Percentiles rank a stretch among this genome's conserved stretches.
These are phyloP conservation scores for Takifugu flavidus DNA, from an alignment of 2,113 vertebrate species.

Conservation along the genomic window DNA sequence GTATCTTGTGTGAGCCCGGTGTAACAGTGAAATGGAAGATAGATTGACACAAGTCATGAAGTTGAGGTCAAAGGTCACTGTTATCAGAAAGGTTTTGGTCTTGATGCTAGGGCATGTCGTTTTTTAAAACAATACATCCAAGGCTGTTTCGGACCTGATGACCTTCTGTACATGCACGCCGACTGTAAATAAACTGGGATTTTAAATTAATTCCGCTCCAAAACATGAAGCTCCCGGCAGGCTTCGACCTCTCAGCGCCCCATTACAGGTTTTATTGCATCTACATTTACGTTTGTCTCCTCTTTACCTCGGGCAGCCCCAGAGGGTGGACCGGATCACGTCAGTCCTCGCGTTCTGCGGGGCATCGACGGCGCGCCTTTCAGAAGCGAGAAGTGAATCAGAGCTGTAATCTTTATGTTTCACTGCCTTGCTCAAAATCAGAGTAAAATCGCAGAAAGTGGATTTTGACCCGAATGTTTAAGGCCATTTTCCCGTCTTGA, in stretches of 20 bases:
- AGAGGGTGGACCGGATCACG: conserved; percentile 30
- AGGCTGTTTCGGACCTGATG: no score
- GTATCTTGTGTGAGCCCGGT: no score
- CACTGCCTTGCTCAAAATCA: conserved; percentile 38
- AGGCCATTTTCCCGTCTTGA: not conserved
- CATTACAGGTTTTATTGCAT: conserved; percentile 63
- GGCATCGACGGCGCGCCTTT: conserved; percentile 38
- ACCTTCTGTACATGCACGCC: no score
- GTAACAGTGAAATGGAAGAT: no score
- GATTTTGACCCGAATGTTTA: conserved; percentile 2
- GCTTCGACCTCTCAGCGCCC: conserved; percentile 32
- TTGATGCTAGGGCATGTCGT: no score
- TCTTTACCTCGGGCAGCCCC: conserved; percentile 30
- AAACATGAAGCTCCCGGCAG: conserved; percentile 21
- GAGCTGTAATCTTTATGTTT: conserved; percentile 29
- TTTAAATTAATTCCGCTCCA: not conserved
- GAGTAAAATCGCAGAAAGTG: conserved; percentile 32
- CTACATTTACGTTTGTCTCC: conserved; percentile 3
- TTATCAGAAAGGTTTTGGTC: no score
- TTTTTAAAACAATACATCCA: no score
- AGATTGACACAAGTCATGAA: no score
- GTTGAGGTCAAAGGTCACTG: no score
- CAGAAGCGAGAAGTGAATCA: conserved; percentile 21
- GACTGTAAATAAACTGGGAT: no score
- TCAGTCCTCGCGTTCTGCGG: conserved; percentile 32